Evolutionary conservation across 2,797 vertebrate genomes (phyloP).

Genomic region (Leucoraja ocellata): DNA sequence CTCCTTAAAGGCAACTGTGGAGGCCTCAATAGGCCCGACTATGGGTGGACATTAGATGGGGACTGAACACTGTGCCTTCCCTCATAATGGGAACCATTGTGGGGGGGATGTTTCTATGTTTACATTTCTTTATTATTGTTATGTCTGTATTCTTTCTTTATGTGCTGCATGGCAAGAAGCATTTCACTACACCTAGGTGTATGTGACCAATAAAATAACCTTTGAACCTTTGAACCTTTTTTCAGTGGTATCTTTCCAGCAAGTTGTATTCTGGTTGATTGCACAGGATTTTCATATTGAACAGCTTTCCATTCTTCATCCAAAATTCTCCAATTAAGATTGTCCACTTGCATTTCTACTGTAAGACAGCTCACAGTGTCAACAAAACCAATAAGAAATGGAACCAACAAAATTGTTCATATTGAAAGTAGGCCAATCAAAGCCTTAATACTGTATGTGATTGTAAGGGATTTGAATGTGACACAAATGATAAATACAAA

Average conservation of each 20-base stretch:
- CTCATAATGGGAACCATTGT: too few relatives aligned
- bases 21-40: too few relatives aligned
- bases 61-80: too few relatives aligned
- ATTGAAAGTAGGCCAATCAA: neutral
- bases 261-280: neutral
- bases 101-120: too few relatives aligned
- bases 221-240: too few relatives aligned
- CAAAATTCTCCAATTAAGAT: neutral
- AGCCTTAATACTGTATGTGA: neutral
- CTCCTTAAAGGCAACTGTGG: too few relatives aligned
- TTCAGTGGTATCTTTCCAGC: neutral
- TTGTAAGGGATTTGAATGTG: neutral
- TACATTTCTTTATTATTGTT: too few relatives aligned
- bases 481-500: neutral
- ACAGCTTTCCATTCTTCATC: neutral
- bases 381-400: neutral
- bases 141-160: too few relatives aligned
- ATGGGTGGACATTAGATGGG: too few relatives aligned
- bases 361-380: neutral
- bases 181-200: too few relatives aligned
- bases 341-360: neutral
- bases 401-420: neutral
- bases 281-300: neutral
- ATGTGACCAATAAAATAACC: too few relatives aligned
- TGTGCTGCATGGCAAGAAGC: too few relatives aligned